Conservation (phyloP, 2,113 vertebrate species). For the Callionymus lyra region DNA sequence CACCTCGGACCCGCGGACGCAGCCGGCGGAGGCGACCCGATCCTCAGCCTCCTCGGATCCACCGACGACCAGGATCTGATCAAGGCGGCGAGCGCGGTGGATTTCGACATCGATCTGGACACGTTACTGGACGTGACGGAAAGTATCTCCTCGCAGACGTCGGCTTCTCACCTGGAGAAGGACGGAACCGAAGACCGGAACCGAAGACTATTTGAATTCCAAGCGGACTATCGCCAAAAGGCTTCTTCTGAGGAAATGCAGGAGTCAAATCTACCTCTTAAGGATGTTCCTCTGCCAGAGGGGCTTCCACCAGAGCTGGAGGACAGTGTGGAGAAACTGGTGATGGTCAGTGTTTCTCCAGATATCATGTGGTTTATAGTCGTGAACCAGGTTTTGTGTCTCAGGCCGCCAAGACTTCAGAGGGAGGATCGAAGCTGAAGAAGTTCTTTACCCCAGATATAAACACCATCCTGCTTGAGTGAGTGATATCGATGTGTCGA, state of each 20-base stretch:
- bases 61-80: constrained; percentile 76
- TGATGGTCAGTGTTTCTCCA: constrained; percentile 59
- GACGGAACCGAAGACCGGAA: neutral
- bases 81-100: constrained; percentile 76
- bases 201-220: too few relatives aligned
- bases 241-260: constrained; percentile 6
- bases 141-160: constrained; percentile 9
- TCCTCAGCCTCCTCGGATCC: constrained; percentile 74
- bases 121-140: constrained; percentile 65
- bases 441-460: constrained; percentile 85
- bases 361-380: neutral
- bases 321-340: constrained; percentile 72
- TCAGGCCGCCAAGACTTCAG: constrained; percentile 76
- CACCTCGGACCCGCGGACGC: constrained; percentile 39
- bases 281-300: constrained; percentile 61
- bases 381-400: neutral
- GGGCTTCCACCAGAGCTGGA: constrained; percentile 73
- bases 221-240: neutral
- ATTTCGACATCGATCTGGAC: constrained; percentile 81
- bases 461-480: constrained; percentile 85
- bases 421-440: constrained; percentile 82
- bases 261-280: neutral
- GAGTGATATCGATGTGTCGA: constrained; percentile 53
- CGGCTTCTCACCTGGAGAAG: neutral
- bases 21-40: constrained; percentile 63